phyloP scores from a whole-genome alignment of 2,113 vertebrate genomes.

The Melozone crissalis region DNA sequence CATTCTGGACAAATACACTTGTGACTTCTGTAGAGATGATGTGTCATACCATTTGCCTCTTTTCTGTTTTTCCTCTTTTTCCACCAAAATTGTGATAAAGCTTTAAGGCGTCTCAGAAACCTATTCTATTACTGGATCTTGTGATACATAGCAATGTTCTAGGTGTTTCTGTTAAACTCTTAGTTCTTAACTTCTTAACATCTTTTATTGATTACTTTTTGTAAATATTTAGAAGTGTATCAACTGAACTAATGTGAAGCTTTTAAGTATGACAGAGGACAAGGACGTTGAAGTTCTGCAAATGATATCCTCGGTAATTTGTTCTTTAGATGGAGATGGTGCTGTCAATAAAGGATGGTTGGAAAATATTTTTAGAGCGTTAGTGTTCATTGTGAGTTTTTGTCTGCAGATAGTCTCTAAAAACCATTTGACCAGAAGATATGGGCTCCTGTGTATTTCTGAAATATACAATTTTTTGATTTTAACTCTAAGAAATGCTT shows the following conservation, averaged over 20 bases:
- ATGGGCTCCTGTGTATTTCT: fast-evolving
- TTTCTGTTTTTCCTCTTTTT: neutral
- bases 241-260: neutral
- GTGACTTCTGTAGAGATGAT: neutral
- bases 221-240: neutral
- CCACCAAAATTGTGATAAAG: neutral
- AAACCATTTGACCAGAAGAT: neutral
- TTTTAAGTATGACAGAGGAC: neutral
- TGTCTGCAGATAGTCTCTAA: neutral
- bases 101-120: neutral
- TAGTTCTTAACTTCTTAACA: neutral
- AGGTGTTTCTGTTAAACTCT: neutral
- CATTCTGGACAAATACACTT: too few relatives aligned
- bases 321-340: neutral
- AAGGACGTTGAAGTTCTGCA: neutral
- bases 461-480: neutral
- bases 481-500: neutral
- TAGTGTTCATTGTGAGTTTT: neutral
- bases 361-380: neutral
- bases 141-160: neutral
- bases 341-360: neutral
- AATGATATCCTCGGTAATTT: neutral
- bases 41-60: neutral
- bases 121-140: neutral
- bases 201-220: neutral